A percentile compares a stretch with the other conserved stretches of the same genome.
These are phyloP conservation scores for Actenoides lindsayi DNA, from an alignment of 2,113 vertebrate species.

Conservation along the genomic window DNA sequence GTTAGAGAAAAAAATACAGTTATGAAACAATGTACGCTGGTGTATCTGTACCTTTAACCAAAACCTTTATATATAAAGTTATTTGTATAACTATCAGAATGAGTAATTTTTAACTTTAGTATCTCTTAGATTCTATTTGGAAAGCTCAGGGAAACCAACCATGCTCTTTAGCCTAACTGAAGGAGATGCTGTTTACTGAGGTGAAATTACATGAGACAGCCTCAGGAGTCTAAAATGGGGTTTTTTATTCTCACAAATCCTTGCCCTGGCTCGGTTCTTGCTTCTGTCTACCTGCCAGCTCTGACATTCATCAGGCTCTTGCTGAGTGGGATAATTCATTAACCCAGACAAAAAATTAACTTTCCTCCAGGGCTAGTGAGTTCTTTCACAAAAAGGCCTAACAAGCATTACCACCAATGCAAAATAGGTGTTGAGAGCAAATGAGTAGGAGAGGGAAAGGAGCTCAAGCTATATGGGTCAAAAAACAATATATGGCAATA, in stretches of 20 bases:
- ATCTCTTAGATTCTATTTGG: not conserved
- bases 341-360: conserved; percentile 8
- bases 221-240: not conserved
- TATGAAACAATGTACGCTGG: not conserved
- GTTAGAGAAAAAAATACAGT: not conserved
- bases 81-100: not conserved
- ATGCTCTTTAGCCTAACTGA: not conserved
- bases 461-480: not conserved
- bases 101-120: not conserved
- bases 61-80: not conserved
- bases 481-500: not conserved
- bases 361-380: not conserved
- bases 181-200: not conserved
- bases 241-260: not conserved
- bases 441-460: not conserved
- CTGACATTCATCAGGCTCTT: not conserved
- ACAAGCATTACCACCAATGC: not conserved
- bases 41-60: not conserved
- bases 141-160: not conserved
- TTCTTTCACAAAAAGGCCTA: not conserved
- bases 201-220: not conserved
- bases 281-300: not conserved
- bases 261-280: not conserved
- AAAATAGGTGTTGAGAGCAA: not conserved
- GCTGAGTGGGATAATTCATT: conserved; percentile 12